Evolutionary conservation across 2,888 invertebrate species (phyloP).

Genomic region (Aromia moschata): DNA sequence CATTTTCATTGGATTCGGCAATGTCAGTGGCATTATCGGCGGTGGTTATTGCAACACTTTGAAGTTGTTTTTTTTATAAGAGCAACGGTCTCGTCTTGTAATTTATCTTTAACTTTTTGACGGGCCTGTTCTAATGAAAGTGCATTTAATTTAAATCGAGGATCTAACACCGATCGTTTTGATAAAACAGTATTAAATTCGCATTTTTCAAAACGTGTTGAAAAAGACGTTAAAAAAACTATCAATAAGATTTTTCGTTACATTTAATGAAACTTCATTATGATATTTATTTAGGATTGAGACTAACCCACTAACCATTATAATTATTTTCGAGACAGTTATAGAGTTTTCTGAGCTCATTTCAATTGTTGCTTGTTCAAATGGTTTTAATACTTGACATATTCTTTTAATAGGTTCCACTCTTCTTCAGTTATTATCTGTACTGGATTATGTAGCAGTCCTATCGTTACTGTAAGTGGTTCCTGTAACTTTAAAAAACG

Average conservation of each 20-base stretch:
- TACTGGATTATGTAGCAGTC: conserved; percentile 8
- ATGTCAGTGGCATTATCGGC: background rate
- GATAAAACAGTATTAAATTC: conserved; percentile 22
- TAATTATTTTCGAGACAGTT: conserved; percentile 27
- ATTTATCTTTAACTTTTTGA: conserved; percentile 18
- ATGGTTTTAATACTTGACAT: too few species aligned
- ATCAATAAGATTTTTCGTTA: background rate
- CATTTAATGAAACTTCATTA: background rate
- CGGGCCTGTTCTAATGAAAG: conserved; percentile 6
- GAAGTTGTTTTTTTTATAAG: conserved; percentile 21
- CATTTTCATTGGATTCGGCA: conserved; percentile 1
- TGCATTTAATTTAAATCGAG: conserved; percentile 27
- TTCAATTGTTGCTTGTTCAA: too few species aligned
- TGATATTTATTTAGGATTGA: conserved; percentile 19
- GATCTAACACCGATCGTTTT: conserved; percentile 26
- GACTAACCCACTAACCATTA: conserved; percentile 11
- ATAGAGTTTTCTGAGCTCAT: conserved; percentile 14
- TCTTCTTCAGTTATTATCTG: background rate
- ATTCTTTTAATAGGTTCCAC: conserved; percentile 13
- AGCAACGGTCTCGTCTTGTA: conserved; percentile 21
- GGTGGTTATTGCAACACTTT: background rate
- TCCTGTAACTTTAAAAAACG: conserved; percentile 16
- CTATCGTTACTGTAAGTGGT: too few species aligned
- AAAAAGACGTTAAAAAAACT: too few species aligned
- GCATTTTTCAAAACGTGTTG: too few species aligned